Evolutionary conservation across 2,888 invertebrate species (phyloP).

Genomic region (Ectemnius cavifrons): DNA sequence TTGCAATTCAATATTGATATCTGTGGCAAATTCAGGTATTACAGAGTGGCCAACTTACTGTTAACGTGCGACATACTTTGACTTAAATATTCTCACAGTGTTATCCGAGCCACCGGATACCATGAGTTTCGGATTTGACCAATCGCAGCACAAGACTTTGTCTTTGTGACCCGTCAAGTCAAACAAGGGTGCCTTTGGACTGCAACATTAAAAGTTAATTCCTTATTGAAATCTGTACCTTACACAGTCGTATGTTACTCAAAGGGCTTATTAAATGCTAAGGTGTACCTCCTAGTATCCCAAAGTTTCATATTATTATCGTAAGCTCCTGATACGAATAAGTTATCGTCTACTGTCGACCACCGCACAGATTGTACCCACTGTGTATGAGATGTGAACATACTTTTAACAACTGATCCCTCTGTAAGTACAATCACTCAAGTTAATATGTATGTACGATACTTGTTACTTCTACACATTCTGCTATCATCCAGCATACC

Average conservation of each 20-base stretch:
- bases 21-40: slow-evolving; percentile 19
- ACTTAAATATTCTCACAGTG: slow-evolving; percentile 92
- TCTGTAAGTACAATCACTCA: slow-evolving; percentile 79
- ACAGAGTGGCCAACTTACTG: slow-evolving; percentile 12
- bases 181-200: slow-evolving; percentile 94
- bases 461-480: no score
- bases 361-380: slow-evolving; percentile 96
- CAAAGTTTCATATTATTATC: slow-evolving; percentile 95
- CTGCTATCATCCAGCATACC: slow-evolving; percentile 77
- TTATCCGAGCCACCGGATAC: slow-evolving; percentile 97
- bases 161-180: slow-evolving; percentile 96
- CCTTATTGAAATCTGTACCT: background rate
- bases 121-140: slow-evolving; percentile 92
- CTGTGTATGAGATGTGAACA: slow-evolving; percentile 92
- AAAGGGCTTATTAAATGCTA: background rate
- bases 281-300: slow-evolving; percentile 89
- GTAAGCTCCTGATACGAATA: slow-evolving; percentile 95
- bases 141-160: slow-evolving; percentile 95
- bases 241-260: background rate
- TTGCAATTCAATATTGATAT: no score
- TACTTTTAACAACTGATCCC: slow-evolving; percentile 91
- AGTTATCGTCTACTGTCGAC: slow-evolving; percentile 89
- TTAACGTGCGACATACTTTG: slow-evolving; percentile 78
- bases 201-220: slow-evolving; percentile 74
- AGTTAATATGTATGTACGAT: background rate